Evolutionary conservation across 2,888 invertebrate species (phyloP), one percentile per base, ranked within the genome.

Genomic region (Amphipoea oculea): DNA sequence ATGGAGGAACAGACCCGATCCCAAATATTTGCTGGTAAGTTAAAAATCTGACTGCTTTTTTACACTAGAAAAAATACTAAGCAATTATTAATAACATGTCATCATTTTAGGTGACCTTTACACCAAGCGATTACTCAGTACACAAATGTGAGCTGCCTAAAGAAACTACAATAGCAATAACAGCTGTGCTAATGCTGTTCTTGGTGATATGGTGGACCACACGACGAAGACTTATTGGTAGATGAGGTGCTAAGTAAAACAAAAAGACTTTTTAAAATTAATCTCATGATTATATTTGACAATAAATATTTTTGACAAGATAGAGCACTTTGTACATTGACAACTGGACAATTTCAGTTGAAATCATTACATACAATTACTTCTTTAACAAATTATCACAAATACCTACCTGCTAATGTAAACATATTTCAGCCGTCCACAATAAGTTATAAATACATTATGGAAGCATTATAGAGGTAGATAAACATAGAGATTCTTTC

Each of bases 1-100:
- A 92, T 99, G 99, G 99, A 97, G 99, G 82, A 99, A 99, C 95
- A 99, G 98, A 92, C 97, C 98, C 82, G 98, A 98, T 95, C 99
- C 99, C 0, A 98, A 98, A 90, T 99, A 98, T 95, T 97, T 99
- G 92, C 94, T 99, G 97, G 99, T 99, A 96, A 97, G 97, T 90
- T 42, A 45, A 23, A 36, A 40, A 42, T 20, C 20, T 6, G 7
- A 48, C 2, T 76, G 36, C n/a, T 17, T 42, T 48, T 67, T 20
- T 51, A 40, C 6, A 48, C 1, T 20, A 12, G 1, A 62, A 20
- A 20, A 57, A 71, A 29, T 12, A 9, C 14, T 40, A 45, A 48
- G 11, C n/a, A 29, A 60, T 60, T 29, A 73, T 42, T 66, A 54
- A 62, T 36, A 62, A 48, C 20, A 60, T 51, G 20, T 4, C 51